Evolutionary conservation across 1,140 invertebrate genomes (phyloP).

Genomic region (Drosophila quadrilineata): DNA sequence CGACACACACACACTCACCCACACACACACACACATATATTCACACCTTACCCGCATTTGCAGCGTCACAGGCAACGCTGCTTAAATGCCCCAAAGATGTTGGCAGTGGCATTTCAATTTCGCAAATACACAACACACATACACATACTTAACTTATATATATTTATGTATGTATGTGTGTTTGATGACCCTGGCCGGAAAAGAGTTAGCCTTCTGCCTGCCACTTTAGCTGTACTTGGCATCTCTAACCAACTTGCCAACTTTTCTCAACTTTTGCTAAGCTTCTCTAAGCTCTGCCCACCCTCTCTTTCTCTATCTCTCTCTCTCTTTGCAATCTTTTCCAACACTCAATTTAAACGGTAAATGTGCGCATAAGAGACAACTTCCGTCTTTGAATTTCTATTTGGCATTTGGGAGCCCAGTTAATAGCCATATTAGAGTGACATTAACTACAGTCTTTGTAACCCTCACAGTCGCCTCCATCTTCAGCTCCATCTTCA

Average conservation of each 20-base stretch:
- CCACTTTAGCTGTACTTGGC: too few species aligned
- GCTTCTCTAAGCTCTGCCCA: too few species aligned
- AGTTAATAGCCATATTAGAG: constrained; percentile 69
- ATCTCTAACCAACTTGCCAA: too few species aligned
- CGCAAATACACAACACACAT: too few species aligned
- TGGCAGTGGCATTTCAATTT: constrained; percentile 74
- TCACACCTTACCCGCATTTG: too few species aligned
- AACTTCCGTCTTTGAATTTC: constrained; percentile 66
- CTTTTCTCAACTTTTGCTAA: too few species aligned
- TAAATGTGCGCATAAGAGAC: constrained; percentile 48
- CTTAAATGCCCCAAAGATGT: constrained; percentile 29
- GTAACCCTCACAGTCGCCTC: too few species aligned
- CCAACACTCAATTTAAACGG: constrained; percentile 32
- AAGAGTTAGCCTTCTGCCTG: background rate
- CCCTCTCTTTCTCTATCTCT: too few species aligned
- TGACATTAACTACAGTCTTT: constrained; percentile 54
- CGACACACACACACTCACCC: constrained; percentile 25
- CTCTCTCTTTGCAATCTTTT: too few species aligned
- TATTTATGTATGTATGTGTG: background rate
- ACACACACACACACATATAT: constrained; percentile 27
- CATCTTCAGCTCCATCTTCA: too few species aligned
- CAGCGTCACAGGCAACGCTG: constrained; percentile 13
- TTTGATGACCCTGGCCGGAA: constrained; percentile 10
- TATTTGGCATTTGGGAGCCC: background rate
- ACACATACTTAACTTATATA: too few species aligned